Evolutionary conservation across 1,140 invertebrate genomes (phyloP).

Genomic region (Drosophila virilis): DNA sequence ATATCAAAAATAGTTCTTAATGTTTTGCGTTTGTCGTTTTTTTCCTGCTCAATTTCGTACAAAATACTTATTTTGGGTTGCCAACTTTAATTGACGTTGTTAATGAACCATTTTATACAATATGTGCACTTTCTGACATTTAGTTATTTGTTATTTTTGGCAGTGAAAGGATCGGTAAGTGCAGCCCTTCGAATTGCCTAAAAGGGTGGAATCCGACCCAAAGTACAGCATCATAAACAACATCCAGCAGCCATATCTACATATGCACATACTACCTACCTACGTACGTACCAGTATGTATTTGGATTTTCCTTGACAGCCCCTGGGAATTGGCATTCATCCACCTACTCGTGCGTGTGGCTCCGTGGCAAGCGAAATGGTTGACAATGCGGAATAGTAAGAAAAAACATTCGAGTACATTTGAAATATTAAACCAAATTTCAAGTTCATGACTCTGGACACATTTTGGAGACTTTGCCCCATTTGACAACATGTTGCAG

Average conservation of each 20-base stretch:
- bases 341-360: slow-evolving; percentile 40
- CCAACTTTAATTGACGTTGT: slow-evolving; percentile 57
- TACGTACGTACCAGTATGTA: slow-evolving; percentile 22
- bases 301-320: slow-evolving; percentile 56
- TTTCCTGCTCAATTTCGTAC: too few species aligned
- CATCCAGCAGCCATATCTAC: slow-evolving; percentile 46
- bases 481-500: slow-evolving; percentile 20
- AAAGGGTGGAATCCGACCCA: slow-evolving; percentile 69
- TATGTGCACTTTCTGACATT: slow-evolving; percentile 70
- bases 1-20: too few species aligned
- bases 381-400: slow-evolving; percentile 35
- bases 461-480: slow-evolving; percentile 18
- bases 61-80: slow-evolving; percentile 37
- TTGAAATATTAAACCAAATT: slow-evolving; percentile 28
- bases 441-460: slow-evolving; percentile 23
- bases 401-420: neutral
- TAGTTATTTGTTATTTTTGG: slow-evolving; percentile 48
- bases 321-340: slow-evolving; percentile 53
- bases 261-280: slow-evolving; percentile 39
- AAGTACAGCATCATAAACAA: slow-evolving; percentile 42
- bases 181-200: slow-evolving; percentile 30
- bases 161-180: slow-evolving; percentile 23
- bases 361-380: slow-evolving; percentile 6
- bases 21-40: too few species aligned
- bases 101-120: slow-evolving; percentile 72